Evolutionary conservation across 2,888 invertebrate genomes (phyloP), one percentile per base, ranked within the genome.

Genomic region (Octonoba sinensis): DNA sequence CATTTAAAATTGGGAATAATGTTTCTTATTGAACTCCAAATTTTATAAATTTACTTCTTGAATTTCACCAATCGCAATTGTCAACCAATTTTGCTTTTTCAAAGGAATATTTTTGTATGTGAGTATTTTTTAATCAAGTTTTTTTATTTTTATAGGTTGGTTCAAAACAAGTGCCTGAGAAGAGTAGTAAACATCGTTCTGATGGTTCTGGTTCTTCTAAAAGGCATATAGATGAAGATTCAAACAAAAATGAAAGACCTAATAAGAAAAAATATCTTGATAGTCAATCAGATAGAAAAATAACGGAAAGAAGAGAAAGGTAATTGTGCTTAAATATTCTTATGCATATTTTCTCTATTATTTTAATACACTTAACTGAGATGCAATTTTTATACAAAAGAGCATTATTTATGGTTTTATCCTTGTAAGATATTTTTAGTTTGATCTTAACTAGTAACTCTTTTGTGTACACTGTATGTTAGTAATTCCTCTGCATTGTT

Each of bases 271-370:
- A 82, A 66, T 71, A 66, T 47, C 16, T 12, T 24, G 82, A 82
- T 44, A 59, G 36, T 66, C 54, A 69, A 24, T 47, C 24, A 47
- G 74, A 74, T 16, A 70, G 81, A 44, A 74, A 74, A 79, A 49
- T 54, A 59, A 18, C 62, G 44, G 79, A 81, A 36, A 67, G 79
- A 22, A 69, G 79, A 73, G 79, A 81, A 3, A 81, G 79, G 79
- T 81, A 36, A 70, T n/a, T 27, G 27, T 27, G 27, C 36, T 36
- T 36, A 11, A n/a, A n/a, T n/a, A n/a, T n/a, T n/a, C n/a, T n/a
- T n/a, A n/a, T n/a, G n/a, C n/a, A n/a, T n/a, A n/a, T n/a, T n/a
- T n/a, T n/a, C n/a, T n/a, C n/a, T n/a, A n/a, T n/a, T n/a, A n/a
- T n/a, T n/a, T n/a, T n/a, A n/a, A n/a, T n/a, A n/a, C n/a, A n/a